These are phyloP conservation scores for Harpagus bidentatus DNA, from an alignment of 2,113 vertebrate genomes.

Conservation along the genomic window DNA sequence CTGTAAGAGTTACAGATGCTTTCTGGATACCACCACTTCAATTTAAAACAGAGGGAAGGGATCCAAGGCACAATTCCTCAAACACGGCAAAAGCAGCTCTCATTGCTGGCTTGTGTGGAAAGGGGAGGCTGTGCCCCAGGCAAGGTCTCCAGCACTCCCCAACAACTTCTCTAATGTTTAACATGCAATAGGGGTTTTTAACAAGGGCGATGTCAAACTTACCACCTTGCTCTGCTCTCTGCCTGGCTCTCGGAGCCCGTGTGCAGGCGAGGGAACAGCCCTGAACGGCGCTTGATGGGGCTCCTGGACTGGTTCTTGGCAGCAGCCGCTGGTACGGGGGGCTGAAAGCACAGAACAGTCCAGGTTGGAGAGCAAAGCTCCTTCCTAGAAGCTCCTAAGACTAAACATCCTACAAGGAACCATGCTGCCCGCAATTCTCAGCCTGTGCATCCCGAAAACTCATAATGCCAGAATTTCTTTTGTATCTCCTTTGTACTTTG, in stretches of 20 bases:
- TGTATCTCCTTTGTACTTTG: background rate
- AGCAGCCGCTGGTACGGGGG: slow-evolving; percentile 68
- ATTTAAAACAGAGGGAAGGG: background rate
- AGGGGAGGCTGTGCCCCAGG: background rate
- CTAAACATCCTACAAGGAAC: background rate
- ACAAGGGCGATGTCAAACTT: background rate
- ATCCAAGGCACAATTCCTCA: background rate
- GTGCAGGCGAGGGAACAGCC: slow-evolving; percentile 90
- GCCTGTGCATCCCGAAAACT: rapidly evolving
- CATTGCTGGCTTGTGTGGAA: too few species aligned
- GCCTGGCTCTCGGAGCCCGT: slow-evolving; percentile 84
- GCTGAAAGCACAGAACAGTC: slow-evolving; percentile 68
- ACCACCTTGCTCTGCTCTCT: slow-evolving; percentile 84
- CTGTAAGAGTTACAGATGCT: background rate
- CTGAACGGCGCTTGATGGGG: slow-evolving; percentile 89
- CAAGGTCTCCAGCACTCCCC: background rate
- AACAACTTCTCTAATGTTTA: background rate
- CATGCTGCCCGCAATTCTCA: rapidly evolving
- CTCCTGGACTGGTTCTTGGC: slow-evolving; percentile 89
- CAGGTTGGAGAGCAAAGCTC: background rate
- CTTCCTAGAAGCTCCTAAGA: background rate
- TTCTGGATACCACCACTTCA: rapidly evolving
- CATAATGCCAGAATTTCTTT: background rate
- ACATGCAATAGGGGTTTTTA: rapidly evolving
- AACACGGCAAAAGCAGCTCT: background rate